A percentile compares a stretch with the other conserved stretches of the same genome.
These are phyloP conservation scores for Macrochelys suwanniensis DNA, from an alignment of 2,797 vertebrate genomes.

Conservation along the genomic window DNA sequence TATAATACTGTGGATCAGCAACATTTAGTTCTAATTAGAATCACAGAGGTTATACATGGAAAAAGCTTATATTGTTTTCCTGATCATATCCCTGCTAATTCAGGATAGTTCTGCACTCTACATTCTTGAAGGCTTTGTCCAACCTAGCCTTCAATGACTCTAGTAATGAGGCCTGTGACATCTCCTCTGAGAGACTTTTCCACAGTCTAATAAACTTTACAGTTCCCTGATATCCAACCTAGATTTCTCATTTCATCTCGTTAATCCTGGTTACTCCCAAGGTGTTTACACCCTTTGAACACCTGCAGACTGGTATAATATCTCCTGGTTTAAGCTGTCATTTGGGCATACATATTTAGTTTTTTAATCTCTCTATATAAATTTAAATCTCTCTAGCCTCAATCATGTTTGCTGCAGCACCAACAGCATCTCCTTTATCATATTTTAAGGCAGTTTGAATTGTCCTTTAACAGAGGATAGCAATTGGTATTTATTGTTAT, in stretches of 20 bases:
- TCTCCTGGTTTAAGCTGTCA: constrained; percentile 62
- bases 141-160: constrained; percentile 19
- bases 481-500: background rate
- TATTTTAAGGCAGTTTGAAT: background rate
- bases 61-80: background rate
- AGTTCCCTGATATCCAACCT: constrained; percentile 66
- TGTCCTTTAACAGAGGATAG: constrained; percentile 28
- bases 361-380: constrained; percentile 30
- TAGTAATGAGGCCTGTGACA: constrained; percentile 4
- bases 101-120: background rate
- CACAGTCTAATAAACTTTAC: constrained; percentile 27
- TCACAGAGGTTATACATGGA: background rate
- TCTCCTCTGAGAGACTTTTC: constrained; percentile 1
- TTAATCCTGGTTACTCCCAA: constrained; percentile 66
- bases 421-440: background rate
- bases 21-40: constrained; percentile 24
- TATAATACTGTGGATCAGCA: constrained; percentile 24
- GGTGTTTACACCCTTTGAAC: constrained; percentile 59
- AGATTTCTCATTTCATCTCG: constrained; percentile 67
- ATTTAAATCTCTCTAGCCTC: constrained; percentile 33
- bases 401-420: background rate
- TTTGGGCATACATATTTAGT: constrained; percentile 28
- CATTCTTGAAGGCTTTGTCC: constrained; percentile 39
- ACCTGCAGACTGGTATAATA: constrained; percentile 50
- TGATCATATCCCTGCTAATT: background rate